Evolutionary conservation across 1,140 invertebrate genomes (phyloP), one percentile per base, ranked within the genome.

Genomic region (Rhyacophila brunnea): DNA sequence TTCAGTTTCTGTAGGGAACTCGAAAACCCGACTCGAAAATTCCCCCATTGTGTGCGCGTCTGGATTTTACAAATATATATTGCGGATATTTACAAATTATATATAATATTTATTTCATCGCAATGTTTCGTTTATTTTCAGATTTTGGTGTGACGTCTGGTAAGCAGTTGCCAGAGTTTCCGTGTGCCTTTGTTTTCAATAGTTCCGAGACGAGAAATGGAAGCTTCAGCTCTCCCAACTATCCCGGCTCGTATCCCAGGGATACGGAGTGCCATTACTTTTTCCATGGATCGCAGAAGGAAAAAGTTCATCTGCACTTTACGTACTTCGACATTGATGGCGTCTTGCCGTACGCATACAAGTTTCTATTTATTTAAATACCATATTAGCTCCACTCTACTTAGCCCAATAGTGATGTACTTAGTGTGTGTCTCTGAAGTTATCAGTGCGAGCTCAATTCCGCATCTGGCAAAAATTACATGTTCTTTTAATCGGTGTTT

Each of bases 251-350:
- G 20, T 97, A 97, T 78, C 92, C 94, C 0, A 80, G 93, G 58
- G 88, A 95, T 71, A 93, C 93, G 0, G 92, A 95, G 70, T 97
- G 95, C 71, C 90, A 96, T 78, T 98, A 96, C 73, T 92, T 93
- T 72, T 97, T 98, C 74, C 85, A 94, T 69, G 95, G 93, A 10
- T 82, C 83, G 15, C 78, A 79, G 45, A 86, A 87, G 50, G 92
- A 97, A 70, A 87, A 87, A 64, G 87, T 97, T 42, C 87, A 88
- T 65, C 83, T 98, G 45, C 86, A 90, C 66, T 97, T 97, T 69
- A 85, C 86, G 18, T 92, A 90, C 73, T 96, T 96, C 71, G 92
- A 96, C 71, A 87, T 96, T 6, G 93, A 96, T 77, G 93, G 93
- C 54, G 89, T 95, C 46, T 78, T 86, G 67, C 92, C 91, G 92